Evolutionary conservation across 2,113 vertebrate genomes (phyloP).

Genomic region (Ictalurus furcatus): DNA sequence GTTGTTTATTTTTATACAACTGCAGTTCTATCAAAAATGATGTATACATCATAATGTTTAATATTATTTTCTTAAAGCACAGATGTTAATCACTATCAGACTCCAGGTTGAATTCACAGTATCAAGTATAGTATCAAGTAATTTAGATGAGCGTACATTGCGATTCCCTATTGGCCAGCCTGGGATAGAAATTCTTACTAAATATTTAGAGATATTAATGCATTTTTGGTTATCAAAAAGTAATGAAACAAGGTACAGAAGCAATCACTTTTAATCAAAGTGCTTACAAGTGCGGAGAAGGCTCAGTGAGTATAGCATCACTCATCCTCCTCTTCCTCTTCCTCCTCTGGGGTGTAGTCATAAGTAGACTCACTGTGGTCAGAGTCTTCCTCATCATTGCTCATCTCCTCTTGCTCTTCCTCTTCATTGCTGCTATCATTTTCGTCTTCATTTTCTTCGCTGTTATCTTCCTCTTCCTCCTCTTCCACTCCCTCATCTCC

Average conservation of each 20-base stretch:
- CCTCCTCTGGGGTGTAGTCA: slow-evolving; percentile 57
- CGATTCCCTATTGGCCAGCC: neutral
- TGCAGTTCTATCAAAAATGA: neutral
- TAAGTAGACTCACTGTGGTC: slow-evolving; percentile 47
- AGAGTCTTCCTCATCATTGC: slow-evolving; percentile 48
- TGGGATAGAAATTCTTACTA: neutral
- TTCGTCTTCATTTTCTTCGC: slow-evolving; percentile 52
- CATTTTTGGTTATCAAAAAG: neutral
- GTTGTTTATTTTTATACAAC: neutral
- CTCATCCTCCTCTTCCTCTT: slow-evolving; percentile 47
- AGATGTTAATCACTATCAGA: neutral
- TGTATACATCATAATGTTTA: neutral
- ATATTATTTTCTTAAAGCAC: neutral
- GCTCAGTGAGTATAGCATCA: neutral
- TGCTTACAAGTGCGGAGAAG: neutral
- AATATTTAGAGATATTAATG: neutral
- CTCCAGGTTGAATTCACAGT: neutral
- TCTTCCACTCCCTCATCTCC: slow-evolving; percentile 19
- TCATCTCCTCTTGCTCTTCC: slow-evolving; percentile 57
- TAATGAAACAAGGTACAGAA: neutral
- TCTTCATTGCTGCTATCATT: slow-evolving; percentile 58
- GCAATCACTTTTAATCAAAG: neutral
- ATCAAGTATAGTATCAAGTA: neutral
- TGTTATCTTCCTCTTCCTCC: slow-evolving; percentile 49
- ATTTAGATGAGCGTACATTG: neutral